Percentiles rank a stretch among this genome's conserved stretches.
Evolutionary conservation across 2,888 invertebrate genomes (phyloP).

Genomic region (Tridacna gigas): DNA sequence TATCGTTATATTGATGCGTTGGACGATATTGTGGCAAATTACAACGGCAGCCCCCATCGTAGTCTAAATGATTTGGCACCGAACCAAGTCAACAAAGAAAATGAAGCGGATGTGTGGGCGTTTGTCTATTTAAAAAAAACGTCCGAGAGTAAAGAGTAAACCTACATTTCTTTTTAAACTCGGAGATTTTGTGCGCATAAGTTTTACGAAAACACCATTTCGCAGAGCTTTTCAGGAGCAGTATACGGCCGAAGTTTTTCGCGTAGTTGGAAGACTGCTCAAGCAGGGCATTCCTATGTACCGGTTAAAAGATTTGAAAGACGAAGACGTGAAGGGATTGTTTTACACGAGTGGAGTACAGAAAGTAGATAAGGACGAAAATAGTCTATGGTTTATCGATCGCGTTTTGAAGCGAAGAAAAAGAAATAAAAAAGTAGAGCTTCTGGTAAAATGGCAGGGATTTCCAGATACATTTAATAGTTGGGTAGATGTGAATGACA

Average conservation of each 20-base stretch:
- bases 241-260: constrained; percentile 45
- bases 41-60: constrained; percentile 35
- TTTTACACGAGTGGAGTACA: constrained; percentile 44
- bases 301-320: constrained; percentile 40
- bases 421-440: constrained; percentile 47
- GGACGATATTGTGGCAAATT: constrained; percentile 21
- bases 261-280: constrained; percentile 19
- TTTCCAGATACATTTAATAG: constrained; percentile 51
- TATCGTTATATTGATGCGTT: constrained; percentile 25
- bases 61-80: constrained; percentile 36
- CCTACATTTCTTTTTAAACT: constrained; percentile 26
- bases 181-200: constrained; percentile 41
- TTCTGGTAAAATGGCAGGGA: constrained; percentile 51
- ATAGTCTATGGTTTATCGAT: constrained; percentile 49
- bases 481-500: constrained; percentile 49
- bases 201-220: constrained; percentile 30
- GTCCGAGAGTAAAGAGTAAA: constrained; percentile 17
- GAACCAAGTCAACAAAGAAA: constrained; percentile 29
- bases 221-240: constrained; percentile 42
- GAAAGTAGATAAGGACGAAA: constrained; percentile 48
- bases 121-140: constrained; percentile 37
- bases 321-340: constrained; percentile 36
- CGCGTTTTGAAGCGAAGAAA: constrained; percentile 33
- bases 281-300: constrained; percentile 45
- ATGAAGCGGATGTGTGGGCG: constrained; percentile 53